Percentiles rank a stretch among this genome's conserved stretches.
Conservation (phyloP, 2,797 vertebrate species). For the Thamnophis elegans region DNA sequence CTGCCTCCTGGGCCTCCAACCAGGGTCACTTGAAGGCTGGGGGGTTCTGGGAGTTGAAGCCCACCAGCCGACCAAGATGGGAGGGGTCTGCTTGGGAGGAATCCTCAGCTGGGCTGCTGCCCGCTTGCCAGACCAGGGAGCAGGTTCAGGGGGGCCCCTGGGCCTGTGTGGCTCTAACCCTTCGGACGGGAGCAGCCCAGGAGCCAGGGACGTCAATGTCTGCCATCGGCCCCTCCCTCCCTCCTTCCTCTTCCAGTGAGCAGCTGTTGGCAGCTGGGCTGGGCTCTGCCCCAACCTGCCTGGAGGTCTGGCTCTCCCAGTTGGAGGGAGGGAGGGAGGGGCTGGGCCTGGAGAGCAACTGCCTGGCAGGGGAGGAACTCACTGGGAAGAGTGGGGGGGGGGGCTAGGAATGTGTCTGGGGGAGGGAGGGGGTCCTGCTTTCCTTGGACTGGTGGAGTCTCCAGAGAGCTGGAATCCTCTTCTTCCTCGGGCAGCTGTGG, state of each 20-base stretch:
- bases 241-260: not conserved
- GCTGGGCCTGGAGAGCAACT: not conserved
- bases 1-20: not conserved
- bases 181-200: not conserved
- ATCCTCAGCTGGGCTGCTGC: not conserved
- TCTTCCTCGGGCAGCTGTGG: not conserved
- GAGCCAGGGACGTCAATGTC: not conserved
- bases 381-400: too few species aligned
- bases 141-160: not conserved
- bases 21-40: not conserved
- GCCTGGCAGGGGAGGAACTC: too few species aligned
- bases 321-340: not conserved
- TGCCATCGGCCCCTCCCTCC: too few species aligned
- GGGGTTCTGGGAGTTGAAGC: not conserved
- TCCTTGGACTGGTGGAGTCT: too few species aligned
- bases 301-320: not conserved
- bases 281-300: conserved; percentile 4
- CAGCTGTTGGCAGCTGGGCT: not conserved
- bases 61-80: not conserved
- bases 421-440: too few species aligned
- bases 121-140: too few species aligned
- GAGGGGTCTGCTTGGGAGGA: not conserved
- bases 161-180: not conserved
- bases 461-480: accelerated
- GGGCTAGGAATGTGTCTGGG: not conserved